Evolutionary conservation across 2,113 vertebrate species (phyloP).

Genomic region (Cyanoliseus patagonus): DNA sequence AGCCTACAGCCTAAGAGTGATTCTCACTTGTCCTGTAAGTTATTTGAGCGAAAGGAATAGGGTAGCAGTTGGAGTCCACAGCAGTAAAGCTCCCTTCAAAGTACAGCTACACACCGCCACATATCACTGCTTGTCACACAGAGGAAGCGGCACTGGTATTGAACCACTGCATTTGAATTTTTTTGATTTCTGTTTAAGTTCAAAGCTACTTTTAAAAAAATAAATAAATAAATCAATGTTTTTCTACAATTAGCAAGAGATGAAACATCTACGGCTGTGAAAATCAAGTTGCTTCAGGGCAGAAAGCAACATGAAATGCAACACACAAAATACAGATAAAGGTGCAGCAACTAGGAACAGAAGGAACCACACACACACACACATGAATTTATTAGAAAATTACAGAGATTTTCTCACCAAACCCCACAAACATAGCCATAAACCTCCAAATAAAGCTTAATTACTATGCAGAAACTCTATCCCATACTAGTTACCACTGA

Average conservation of each 20-base stretch:
- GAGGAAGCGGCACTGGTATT: rapidly evolving
- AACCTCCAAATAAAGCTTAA: not conserved
- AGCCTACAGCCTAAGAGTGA: not conserved
- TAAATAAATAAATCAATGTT: not conserved
- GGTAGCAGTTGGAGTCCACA: not conserved
- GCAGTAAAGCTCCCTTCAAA: not conserved
- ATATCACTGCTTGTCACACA: not conserved
- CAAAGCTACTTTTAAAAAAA: not conserved
- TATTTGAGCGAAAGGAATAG: not conserved
- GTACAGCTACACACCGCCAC: rapidly evolving
- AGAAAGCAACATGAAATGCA: not conserved
- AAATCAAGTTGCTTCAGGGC: not conserved
- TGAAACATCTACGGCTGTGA: not conserved
- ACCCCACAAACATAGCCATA: not conserved
- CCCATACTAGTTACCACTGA: not conserved
- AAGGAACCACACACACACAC: not conserved
- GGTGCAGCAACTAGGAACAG: not conserved
- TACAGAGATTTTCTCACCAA: not conserved
- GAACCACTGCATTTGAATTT: not conserved
- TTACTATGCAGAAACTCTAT: not conserved
- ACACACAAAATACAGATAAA: not conserved
- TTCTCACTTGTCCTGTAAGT: not conserved
- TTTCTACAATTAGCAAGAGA: not conserved
- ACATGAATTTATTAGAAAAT: not conserved
- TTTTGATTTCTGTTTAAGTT: not conserved